Base-by-base conservation (phyloP, 2,113 vertebrate genomes). In the Grantiella picta region DNA sequence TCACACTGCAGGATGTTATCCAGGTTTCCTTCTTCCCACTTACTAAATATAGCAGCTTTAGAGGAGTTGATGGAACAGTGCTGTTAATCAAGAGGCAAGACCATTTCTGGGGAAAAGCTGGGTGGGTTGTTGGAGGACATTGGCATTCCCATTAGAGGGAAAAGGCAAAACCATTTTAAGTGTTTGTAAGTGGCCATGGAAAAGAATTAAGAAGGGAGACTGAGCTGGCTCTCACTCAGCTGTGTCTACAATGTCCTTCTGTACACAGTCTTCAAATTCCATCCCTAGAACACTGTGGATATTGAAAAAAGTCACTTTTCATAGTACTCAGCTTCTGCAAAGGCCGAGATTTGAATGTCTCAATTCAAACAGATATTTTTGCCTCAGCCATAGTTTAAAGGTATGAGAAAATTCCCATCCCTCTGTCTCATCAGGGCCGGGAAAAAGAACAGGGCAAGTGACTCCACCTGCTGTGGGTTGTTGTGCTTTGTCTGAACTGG, bases 1-100 rank as follows among this genome's bases (percentile, higher is more conserved):
- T 95, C 76, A 95, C 92, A 17, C 68, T 98, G 56, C 91, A 97
- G 60, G 96, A 97, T 61, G 95, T 98, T 77, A 96, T 97, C 56
- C 94, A 98, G 98, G 98, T 98, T 86, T 92, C 33, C 20, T 56
- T 76, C 40, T 91, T 86, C 19, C 15, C 15, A 5, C 16, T 71
- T 90, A 63, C 36, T 44, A 70, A 71, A 93, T 63, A 9, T 1
- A 63, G 38, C 15, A 68, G 19, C 22, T 78, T 87, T 69, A 86
- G 79, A 86, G 68, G 35, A 63, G 59, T 5, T 82, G 42, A 12
- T 52, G 64, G 47, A 71, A 64, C 18, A 31, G 19, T 29, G 18
- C 25, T 66, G 13, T 86, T 66, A 71, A 40, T 19, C 15, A 23
- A 76, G 24, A 59, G 70, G 22, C 59, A 44, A 33, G 47, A 27